These are phyloP conservation scores for Notoglanidium macrostoma DNA, from an alignment of 2,797 vertebrate species.

Conservation along the genomic window DNA sequence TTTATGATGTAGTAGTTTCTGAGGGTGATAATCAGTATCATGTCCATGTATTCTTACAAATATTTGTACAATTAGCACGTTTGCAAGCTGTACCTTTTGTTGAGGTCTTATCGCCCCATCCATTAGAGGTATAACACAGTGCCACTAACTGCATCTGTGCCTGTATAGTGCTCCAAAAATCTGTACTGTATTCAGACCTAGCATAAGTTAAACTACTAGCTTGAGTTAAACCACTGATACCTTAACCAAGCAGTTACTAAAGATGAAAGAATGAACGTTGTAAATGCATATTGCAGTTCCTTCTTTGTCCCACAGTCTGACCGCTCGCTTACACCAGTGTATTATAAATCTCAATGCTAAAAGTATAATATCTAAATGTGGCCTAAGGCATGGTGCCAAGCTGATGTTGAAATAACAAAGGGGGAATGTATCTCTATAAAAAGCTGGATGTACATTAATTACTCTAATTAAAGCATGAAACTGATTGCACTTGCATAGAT, in stretches of 20 bases:
- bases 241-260: neutral
- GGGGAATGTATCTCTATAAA: constrained; percentile 25
- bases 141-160: neutral
- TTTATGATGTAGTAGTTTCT: neutral
- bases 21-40: neutral
- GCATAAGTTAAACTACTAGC: neutral
- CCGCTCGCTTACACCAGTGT: neutral
- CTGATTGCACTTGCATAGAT: constrained; percentile 23
- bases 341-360: neutral
- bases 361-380: too few relatives aligned
- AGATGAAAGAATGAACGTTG: neutral
- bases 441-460: constrained; percentile 42
- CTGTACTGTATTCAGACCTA: neutral
- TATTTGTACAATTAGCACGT: neutral
- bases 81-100: neutral
- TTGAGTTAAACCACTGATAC: neutral
- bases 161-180: neutral
- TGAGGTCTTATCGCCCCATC: neutral
- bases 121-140: neutral
- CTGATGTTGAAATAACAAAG: constrained; percentile 26
- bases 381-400: neutral
- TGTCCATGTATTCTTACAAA: neutral
- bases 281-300: neutral
- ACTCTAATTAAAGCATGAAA: constrained; percentile 43
- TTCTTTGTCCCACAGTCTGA: neutral